Conservation (phyloP, 2,113 vertebrate genomes). For the Bubo scandiacus region DNA sequence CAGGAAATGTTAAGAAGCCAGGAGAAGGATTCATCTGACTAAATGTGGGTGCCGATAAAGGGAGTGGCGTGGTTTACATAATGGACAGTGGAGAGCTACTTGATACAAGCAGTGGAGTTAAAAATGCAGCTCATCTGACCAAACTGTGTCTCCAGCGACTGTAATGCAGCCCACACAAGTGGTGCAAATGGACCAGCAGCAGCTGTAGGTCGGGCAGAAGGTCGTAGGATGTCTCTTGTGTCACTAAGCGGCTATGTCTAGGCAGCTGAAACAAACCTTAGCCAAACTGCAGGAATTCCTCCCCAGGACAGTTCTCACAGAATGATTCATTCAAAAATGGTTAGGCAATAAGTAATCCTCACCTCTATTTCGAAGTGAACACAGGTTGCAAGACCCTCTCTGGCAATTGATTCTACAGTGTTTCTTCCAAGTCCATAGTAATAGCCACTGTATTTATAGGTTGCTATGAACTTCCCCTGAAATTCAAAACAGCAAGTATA, state of each 20-base stretch:
- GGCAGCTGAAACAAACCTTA: neutral
- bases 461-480: constrained; percentile 90
- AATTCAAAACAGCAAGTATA: constrained; percentile 10
- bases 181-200: neutral
- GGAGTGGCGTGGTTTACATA: neutral
- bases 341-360: neutral
- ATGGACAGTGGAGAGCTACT: neutral
- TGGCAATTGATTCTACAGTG: constrained; percentile 85
- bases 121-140: neutral
- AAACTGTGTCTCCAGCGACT: neutral
- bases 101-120: neutral
- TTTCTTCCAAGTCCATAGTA: constrained; percentile 85
- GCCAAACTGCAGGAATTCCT: neutral
- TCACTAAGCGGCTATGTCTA: neutral
- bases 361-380: constrained; percentile 93
- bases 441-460: constrained; percentile 78
- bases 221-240: neutral
- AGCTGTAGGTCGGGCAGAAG: neutral
- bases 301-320: neutral
- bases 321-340: neutral
- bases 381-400: constrained; percentile 88
- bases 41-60: neutral
- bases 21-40: neutral
- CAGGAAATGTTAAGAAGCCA: neutral
- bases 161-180: neutral